A percentile compares a stretch with the other conserved stretches of the same genome.
Evolutionary conservation across 2,113 vertebrate species (phyloP).

Genomic region (Empidonax alnorum): DNA sequence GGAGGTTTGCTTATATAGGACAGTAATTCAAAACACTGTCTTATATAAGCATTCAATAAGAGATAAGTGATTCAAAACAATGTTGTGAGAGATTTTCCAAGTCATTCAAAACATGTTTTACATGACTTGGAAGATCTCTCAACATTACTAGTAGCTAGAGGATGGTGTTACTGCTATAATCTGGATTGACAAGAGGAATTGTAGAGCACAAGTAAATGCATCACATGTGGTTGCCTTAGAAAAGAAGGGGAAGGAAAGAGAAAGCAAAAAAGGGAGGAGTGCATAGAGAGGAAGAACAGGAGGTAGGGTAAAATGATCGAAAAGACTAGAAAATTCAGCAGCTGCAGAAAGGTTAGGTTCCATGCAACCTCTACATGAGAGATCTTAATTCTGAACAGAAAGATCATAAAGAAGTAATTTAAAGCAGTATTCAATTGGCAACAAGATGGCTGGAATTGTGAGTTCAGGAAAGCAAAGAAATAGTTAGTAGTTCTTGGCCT

Average conservation of each 20-base stretch:
- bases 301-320: neutral
- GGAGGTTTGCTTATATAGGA: neutral
- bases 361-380: neutral
- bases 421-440: neutral
- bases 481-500: neutral
- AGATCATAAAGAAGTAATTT: neutral
- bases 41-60: too few relatives aligned
- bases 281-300: neutral
- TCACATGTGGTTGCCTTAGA: neutral
- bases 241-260: neutral
- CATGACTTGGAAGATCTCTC: neutral
- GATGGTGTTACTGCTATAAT: neutral
- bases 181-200: neutral
- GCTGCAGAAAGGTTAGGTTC: neutral
- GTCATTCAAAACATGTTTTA: neutral
- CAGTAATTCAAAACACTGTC: neutral
- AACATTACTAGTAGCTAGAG: neutral
- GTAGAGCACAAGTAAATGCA: neutral
- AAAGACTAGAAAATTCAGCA: neutral
- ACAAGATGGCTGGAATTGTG: neutral
- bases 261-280: neutral
- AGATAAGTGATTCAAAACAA: too few relatives aligned
- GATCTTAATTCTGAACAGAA: neutral
- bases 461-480: neutral
- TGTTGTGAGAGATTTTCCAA: too few relatives aligned